phyloP scores from a whole-genome alignment of 2,888 invertebrate species.

The Ectropis crepuscularia region DNA sequence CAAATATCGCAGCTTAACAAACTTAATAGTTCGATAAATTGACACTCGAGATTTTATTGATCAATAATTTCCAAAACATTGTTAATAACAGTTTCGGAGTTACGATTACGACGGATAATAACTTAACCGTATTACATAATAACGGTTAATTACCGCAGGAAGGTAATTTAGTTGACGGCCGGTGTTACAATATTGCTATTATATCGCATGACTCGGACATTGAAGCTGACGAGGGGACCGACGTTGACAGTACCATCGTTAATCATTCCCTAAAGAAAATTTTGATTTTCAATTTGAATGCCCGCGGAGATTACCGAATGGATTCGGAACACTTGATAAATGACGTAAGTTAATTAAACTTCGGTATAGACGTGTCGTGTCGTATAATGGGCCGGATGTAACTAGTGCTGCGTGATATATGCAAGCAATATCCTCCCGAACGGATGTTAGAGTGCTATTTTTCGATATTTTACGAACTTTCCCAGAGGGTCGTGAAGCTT shows the following conservation, averaged over 20 bases:
- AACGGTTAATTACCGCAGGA: conserved; percentile 68
- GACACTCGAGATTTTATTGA: conserved; percentile 36
- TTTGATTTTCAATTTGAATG: conserved; percentile 80
- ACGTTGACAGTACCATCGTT: conserved; percentile 75
- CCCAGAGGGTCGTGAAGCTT: conserved; percentile 57
- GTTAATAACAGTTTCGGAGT: conserved; percentile 40
- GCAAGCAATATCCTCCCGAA: conserved; percentile 55
- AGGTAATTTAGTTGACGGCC: conserved; percentile 76
- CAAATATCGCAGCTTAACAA: conserved; percentile 24
- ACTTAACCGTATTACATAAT: conserved; percentile 57
- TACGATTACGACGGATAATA: conserved; percentile 42
- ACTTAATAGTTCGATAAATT: conserved; percentile 28
- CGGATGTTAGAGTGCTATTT: conserved; percentile 59
- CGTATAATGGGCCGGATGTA: conserved; percentile 47
- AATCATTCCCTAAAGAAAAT: conserved; percentile 77
- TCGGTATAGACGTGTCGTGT: conserved; percentile 45
- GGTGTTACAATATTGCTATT: conserved; percentile 78
- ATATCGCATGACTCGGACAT: conserved; percentile 78
- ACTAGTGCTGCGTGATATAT: conserved; percentile 58
- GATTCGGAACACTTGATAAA: conserved; percentile 69
- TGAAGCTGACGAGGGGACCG: conserved; percentile 68
- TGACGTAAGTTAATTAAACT: conserved; percentile 69
- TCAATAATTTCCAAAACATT: conserved; percentile 40
- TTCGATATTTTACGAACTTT: conserved; percentile 61
- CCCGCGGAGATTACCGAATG: conserved; percentile 67